Conservation (phyloP, 2,888 invertebrate species). For the Poecilus cupreus region DNA sequence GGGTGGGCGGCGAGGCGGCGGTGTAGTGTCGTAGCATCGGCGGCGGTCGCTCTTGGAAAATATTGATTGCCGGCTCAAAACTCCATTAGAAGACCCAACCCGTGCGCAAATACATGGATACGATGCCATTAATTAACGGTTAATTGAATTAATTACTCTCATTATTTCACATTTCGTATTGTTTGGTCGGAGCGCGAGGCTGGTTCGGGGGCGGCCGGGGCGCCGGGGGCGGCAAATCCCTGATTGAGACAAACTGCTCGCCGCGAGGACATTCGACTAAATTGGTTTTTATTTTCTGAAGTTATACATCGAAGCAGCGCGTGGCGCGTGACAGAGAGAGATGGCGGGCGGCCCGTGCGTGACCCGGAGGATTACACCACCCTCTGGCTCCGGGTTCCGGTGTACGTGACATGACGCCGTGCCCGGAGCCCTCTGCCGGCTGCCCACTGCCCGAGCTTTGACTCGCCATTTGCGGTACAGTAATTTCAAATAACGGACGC, state of each 20-base stretch:
- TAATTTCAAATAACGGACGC: conserved; percentile 40
- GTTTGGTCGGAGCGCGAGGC: conserved; percentile 65
- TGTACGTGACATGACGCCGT: conserved; percentile 35
- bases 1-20: neutral
- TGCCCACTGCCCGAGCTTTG: neutral
- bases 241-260: conserved; percentile 73
- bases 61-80: conserved; percentile 74
- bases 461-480: conserved; percentile 17
- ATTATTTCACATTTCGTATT: conserved; percentile 73
- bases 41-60: conserved; percentile 65
- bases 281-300: conserved; percentile 72
- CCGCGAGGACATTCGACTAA: conserved; percentile 70
- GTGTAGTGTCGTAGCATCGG: conserved; percentile 19
- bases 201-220: conserved; percentile 61
- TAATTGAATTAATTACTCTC: conserved; percentile 76
- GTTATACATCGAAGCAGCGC: conserved; percentile 62
- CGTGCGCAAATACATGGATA: conserved; percentile 73
- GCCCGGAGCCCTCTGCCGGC: neutral
- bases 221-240: conserved; percentile 68
- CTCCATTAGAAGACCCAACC: conserved; percentile 72
- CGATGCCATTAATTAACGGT: conserved; percentile 75
- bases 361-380: conserved; percentile 60
- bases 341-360: conserved; percentile 61
- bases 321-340: conserved; percentile 48
- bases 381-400: conserved; percentile 11